phyloP scores from a whole-genome alignment of 2,888 invertebrate genomes.

The Drosophila mimetica region DNA sequence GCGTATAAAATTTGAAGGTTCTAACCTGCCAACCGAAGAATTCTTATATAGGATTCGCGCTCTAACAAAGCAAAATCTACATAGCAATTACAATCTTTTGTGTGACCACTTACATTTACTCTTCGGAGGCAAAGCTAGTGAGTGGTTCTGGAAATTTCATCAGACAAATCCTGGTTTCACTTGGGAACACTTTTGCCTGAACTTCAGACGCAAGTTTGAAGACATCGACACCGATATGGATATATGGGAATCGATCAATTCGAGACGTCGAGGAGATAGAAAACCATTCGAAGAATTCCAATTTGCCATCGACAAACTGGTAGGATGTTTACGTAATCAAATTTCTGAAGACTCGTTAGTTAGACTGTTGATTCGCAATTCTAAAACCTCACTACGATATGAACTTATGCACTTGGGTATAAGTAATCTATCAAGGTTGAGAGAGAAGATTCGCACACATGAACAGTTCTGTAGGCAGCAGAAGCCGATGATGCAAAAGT shows the following conservation, averaged over 20 bases:
- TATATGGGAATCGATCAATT: conserved; percentile 13
- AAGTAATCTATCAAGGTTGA: neutral
- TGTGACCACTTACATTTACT: neutral
- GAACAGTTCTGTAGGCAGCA: neutral
- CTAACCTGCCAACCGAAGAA: neutral
- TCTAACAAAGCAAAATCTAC: neutral
- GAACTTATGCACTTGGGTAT: neutral
- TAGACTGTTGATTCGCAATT: neutral
- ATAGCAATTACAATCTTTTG: neutral
- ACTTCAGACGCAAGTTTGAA: conserved; percentile 11
- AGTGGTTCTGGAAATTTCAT: conserved; percentile 28
- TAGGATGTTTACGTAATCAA: neutral
- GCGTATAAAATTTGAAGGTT: neutral
- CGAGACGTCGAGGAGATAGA: neutral
- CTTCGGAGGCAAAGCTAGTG: neutral
- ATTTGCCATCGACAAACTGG: conserved; percentile 9
- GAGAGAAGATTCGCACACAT: neutral
- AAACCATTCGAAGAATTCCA: conserved; percentile 23
- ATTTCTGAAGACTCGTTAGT: conserved; percentile 3
- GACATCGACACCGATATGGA: conserved; percentile 19
- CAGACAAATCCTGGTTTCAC: neutral
- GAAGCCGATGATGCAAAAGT: neutral
- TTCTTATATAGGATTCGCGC: neutral
- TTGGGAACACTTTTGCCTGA: conserved; percentile 17
- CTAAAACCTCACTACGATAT: neutral